Base-by-base conservation (phyloP, 2,113 vertebrate genomes). In the Catharus bicknelli region DNA sequence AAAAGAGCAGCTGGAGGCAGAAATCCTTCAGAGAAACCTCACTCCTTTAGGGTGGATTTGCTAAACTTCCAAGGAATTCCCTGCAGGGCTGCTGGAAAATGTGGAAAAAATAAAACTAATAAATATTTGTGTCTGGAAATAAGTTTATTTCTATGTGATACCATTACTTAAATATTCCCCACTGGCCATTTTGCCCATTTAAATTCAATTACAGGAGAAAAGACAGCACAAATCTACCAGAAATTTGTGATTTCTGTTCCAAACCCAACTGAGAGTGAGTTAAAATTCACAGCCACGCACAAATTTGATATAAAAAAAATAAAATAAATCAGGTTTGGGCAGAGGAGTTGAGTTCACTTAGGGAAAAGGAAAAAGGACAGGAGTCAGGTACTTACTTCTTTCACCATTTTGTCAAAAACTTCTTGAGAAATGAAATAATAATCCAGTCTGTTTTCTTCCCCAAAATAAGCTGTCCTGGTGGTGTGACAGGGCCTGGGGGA, bases 371-470 rank as follows among this genome's bases (percentile, higher is more conserved):
- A 88, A 81, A 5, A 34, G 47, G 51, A 66, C 5, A n/a, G 10
- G 10, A 45, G 29, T 26, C 32, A 40, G 50, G 26, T 81, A 92
- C 97, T 98, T 93, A 98, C 99, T 96, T 90, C 96, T 55, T 70
- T 86, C 86, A 98, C 95, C 98, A 99, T 98, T 90, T 96, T 89
- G 58, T 98, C 96, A 97, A 99, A 99, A 13, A 93, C 97, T 84
- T 98, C 98, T 80, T 97, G 95, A 17, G 98, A 98, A 93, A 99
- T 45, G 83, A 99, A 99, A 94, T 99, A 98, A 95, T 99, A 99
- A 95, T 99, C 99, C 4, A 97, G 95, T 54, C 98, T 98, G 84
- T 99, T 98, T 68, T 98, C 98, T 96, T 99, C 99, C 67, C 98
- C 98, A 76, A 97, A 98, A 86, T 99, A 99, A 47, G 98, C 97